Percentiles rank a stretch among this genome's conserved stretches.
These are phyloP conservation scores for Pionites leucogaster DNA, from an alignment of 2,113 vertebrate genomes.

Conservation along the genomic window DNA sequence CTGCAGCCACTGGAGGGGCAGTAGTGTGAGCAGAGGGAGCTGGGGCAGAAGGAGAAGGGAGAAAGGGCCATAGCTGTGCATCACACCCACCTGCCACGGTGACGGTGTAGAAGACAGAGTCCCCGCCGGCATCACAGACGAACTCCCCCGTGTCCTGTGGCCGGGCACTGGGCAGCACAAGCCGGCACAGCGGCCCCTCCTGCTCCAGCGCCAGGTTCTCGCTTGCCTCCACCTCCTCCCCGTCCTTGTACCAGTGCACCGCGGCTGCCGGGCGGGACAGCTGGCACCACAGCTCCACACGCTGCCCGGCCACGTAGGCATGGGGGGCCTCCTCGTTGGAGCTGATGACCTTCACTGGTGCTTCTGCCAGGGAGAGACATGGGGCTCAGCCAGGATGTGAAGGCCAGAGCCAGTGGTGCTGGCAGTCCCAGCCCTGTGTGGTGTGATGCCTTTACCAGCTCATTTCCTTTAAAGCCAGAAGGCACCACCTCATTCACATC, in stretches of 20 bases:
- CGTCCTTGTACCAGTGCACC: slow-evolving; percentile 88
- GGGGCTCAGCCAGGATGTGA: background rate
- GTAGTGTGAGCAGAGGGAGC: background rate
- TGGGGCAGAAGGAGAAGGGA: background rate
- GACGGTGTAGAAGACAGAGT: slow-evolving; percentile 87
- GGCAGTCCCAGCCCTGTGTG: background rate
- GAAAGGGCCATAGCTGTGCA: background rate
- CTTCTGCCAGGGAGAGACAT: slow-evolving; percentile 71
- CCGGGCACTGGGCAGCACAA: slow-evolving; percentile 84
- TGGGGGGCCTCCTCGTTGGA: slow-evolving; percentile 79
- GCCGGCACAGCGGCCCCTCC: slow-evolving; percentile 80
- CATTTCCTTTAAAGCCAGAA: background rate
- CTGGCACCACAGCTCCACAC: slow-evolving; percentile 89
- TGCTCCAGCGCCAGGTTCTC: slow-evolving; percentile 79
- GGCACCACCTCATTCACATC: background rate
- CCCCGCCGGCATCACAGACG: slow-evolving; percentile 85
- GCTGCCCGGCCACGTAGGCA: slow-evolving; percentile 78
- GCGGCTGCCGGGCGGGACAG: slow-evolving; percentile 78
- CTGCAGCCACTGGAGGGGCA: background rate
- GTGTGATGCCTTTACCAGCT: accelerated
- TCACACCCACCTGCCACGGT: slow-evolving; percentile 85
- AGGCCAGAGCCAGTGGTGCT: background rate
- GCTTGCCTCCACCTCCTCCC: slow-evolving; percentile 83
- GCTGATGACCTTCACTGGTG: slow-evolving; percentile 83
- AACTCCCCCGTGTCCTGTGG: slow-evolving; percentile 88